Conservation (phyloP, 1,140 invertebrate species). For the Patella vulgata region DNA sequence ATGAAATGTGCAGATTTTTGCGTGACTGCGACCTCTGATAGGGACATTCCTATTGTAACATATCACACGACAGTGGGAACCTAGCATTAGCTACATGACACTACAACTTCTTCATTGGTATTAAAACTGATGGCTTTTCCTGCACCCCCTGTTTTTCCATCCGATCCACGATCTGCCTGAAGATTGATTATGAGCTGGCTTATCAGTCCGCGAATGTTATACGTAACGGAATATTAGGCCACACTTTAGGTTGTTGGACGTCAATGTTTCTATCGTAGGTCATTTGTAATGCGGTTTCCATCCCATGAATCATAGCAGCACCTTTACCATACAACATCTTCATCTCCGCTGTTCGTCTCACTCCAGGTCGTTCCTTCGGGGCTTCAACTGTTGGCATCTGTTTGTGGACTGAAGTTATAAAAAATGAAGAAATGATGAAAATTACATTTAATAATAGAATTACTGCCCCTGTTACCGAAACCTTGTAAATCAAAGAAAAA, state of each 20-base stretch:
- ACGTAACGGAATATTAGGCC: slow-evolving; percentile 81
- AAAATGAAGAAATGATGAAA: slow-evolving; percentile 6
- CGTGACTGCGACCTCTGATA: too few species aligned
- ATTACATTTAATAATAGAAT: too few species aligned
- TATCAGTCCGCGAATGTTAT: slow-evolving; percentile 49
- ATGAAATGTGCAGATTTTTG: too few species aligned
- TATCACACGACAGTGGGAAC: too few species aligned
- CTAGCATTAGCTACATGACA: too few species aligned
- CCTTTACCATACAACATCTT: slow-evolving; percentile 61
- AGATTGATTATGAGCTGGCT: too few species aligned
- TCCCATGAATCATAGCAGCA: slow-evolving; percentile 76
- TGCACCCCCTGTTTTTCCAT: too few species aligned
- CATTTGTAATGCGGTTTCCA: slow-evolving; percentile 79
- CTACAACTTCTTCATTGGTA: too few species aligned
- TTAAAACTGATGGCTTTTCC: too few species aligned
- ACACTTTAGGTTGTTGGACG: slow-evolving; percentile 73
- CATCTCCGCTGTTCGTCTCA: slow-evolving; percentile 63
- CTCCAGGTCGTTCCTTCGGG: slow-evolving; percentile 61
- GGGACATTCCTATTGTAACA: too few species aligned
- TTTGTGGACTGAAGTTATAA: slow-evolving; percentile 23
- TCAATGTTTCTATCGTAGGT: slow-evolving; percentile 75
- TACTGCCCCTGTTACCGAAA: too few species aligned
- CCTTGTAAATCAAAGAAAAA: not conserved
- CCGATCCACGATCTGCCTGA: too few species aligned
- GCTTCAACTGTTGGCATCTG: slow-evolving; percentile 39